Evolutionary conservation across 2,113 vertebrate species (phyloP).

Genomic region (Peucedramus taeniatus): DNA sequence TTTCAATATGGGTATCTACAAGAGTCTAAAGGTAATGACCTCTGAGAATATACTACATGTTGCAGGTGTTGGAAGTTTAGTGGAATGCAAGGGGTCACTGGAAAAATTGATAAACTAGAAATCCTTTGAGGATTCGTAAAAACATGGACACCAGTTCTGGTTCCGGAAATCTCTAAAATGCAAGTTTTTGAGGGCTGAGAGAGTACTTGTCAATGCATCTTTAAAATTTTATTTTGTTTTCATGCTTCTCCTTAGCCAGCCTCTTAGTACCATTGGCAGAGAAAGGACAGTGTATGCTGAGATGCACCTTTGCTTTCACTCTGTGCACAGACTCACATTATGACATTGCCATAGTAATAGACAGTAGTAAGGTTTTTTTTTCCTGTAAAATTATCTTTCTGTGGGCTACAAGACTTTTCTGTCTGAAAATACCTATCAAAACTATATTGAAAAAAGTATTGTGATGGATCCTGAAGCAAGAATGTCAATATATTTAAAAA

Average conservation of each 20-base stretch:
- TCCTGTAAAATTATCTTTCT: background rate
- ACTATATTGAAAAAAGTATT: background rate
- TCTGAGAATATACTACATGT: background rate
- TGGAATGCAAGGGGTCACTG: background rate
- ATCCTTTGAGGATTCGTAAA: background rate
- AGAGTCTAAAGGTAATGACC: background rate
- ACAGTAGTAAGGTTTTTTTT: accelerated
- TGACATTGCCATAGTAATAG: background rate
- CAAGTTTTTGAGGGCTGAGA: background rate
- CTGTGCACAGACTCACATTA: background rate
- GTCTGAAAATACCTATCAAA: background rate
- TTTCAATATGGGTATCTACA: background rate
- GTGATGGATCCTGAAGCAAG: background rate
- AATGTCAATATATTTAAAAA: background rate
- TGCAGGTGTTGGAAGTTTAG: background rate
- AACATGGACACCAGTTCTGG: background rate
- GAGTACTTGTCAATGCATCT: background rate
- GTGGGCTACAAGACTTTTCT: background rate
- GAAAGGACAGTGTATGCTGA: background rate
- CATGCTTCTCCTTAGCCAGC: background rate
- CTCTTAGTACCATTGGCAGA: background rate
- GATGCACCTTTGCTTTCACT: background rate
- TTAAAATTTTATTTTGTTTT: background rate
- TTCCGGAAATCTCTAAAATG: background rate
- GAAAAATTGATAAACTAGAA: background rate